Evolutionary conservation across 2,888 invertebrate genomes (phyloP).

Genomic region (Tanytarsus gracilentus): DNA sequence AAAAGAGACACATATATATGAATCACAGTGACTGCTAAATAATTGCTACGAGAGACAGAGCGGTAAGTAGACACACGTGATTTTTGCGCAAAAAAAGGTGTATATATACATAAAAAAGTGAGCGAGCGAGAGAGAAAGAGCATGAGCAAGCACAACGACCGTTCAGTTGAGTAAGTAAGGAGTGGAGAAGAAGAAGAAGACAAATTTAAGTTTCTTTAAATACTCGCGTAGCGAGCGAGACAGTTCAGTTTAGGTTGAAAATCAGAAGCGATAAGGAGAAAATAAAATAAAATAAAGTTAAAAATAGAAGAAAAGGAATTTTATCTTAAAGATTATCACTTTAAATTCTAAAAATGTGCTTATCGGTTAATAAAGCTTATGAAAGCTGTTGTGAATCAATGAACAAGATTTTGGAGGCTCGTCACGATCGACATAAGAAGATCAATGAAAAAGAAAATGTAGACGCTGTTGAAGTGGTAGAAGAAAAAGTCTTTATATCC

Average conservation of each 20-base stretch:
- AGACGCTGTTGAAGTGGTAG: not conserved
- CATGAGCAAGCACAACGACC: not conserved
- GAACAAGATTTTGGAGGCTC: conserved; percentile 18
- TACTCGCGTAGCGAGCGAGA: conserved; percentile 1
- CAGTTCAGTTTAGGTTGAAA: conserved; percentile 15
- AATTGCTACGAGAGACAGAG: no score
- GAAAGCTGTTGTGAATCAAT: not conserved
- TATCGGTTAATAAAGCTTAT: conserved; percentile 15
- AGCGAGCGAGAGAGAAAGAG: conserved; percentile 1
- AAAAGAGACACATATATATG: no score
- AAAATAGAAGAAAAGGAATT: not conserved
- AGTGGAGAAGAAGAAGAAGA: conserved; percentile 5
- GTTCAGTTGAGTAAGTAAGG: not conserved
- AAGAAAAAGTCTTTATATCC: conserved; percentile 16
- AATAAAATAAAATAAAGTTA: not conserved
- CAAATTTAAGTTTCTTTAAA: conserved; percentile 26
- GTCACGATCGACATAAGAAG: not conserved
- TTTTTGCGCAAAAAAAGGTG: not conserved
- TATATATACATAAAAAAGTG: not conserved
- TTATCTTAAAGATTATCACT: not conserved
- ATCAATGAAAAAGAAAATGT: not conserved
- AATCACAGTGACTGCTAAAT: no score
- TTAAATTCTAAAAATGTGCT: conserved; percentile 16
- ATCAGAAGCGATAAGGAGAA: not conserved
- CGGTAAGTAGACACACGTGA: no score